phyloP scores from a whole-genome alignment of 2,888 invertebrate species.

The Alloscopus bannaensis region DNA sequence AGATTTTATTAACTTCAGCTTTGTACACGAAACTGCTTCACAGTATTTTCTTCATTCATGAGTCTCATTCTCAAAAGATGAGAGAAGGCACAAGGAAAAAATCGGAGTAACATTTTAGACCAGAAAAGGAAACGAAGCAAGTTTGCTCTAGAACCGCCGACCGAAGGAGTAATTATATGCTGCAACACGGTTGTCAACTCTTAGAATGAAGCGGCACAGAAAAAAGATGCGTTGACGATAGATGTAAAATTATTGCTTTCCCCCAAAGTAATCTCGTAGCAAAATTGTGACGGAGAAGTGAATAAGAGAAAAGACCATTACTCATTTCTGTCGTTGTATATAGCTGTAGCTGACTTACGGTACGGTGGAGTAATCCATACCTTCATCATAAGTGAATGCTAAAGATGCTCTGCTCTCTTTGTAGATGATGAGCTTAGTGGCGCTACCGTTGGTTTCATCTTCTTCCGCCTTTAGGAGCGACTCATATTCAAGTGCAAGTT shows the following conservation, averaged over 20 bases:
- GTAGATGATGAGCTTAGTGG: too few species aligned
- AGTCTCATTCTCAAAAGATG: neutral
- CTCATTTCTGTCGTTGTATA: neutral
- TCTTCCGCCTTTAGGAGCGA: neutral
- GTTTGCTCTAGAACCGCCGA: conserved; percentile 15
- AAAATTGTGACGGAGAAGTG: conserved; percentile 1
- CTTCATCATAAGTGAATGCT: too few species aligned
- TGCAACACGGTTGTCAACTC: conserved; percentile 33
- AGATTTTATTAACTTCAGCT: too few species aligned
- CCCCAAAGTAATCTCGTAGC: neutral
- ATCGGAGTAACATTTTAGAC: conserved; percentile 54
- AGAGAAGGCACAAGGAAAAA: conserved; percentile 36
- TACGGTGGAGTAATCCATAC: neutral
- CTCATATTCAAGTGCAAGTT: too few species aligned
- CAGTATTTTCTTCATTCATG: neutral
- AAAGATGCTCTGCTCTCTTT: too few species aligned
- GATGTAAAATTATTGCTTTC: conserved; percentile 36
- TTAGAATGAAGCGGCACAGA: conserved; percentile 17
- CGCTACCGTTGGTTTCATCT: too few species aligned
- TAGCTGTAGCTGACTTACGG: neutral
- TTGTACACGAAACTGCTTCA: neutral
- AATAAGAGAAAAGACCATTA: conserved; percentile 6
- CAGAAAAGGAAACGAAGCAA: neutral
- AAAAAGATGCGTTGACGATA: conserved; percentile 22
- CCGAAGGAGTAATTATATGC: conserved; percentile 44